Evolutionary conservation across 2,888 invertebrate genomes (phyloP).

Genomic region (Ophion ventricosus): DNA sequence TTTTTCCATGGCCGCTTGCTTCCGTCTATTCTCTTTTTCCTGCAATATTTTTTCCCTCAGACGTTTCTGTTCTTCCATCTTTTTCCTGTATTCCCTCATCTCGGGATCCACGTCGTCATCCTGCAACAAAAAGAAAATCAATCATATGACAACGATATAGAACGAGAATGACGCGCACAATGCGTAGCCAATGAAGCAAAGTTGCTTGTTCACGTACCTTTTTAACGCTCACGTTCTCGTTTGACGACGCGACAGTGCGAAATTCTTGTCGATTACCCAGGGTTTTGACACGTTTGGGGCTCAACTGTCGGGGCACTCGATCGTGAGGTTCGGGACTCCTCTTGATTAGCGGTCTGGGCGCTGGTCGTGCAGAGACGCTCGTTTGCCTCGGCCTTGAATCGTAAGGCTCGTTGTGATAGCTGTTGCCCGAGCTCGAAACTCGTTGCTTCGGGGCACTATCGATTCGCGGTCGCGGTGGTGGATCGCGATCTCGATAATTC

Average conservation of each 20-base stretch:
- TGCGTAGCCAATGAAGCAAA: neutral
- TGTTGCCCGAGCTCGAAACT: constrained; percentile 63
- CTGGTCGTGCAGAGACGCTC: constrained; percentile 61
- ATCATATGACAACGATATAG: neutral
- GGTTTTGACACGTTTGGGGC: constrained; percentile 76
- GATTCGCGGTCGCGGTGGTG: constrained; percentile 71
- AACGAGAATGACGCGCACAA: neutral
- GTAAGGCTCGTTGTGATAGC: constrained; percentile 73
- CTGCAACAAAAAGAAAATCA: constrained; percentile 52
- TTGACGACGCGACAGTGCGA: constrained; percentile 73
- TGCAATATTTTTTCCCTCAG: constrained; percentile 83
- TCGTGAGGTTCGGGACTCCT: constrained; percentile 69
- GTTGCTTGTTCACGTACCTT: constrained; percentile 69
- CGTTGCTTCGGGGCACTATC: constrained; percentile 71
- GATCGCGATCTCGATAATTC: constrained; percentile 77
- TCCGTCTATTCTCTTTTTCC: constrained; percentile 83
- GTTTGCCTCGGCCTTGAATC: constrained; percentile 72
- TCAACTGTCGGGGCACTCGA: constrained; percentile 72
- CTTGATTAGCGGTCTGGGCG: constrained; percentile 70
- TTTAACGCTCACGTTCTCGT: constrained; percentile 65
- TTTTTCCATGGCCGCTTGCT: constrained; percentile 81
- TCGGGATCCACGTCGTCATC: constrained; percentile 82
- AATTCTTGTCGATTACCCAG: constrained; percentile 76
- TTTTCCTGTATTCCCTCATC: constrained; percentile 82
- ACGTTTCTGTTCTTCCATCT: constrained; percentile 84